phyloP scores from a whole-genome alignment of 2,797 vertebrate genomes.

The Tolypeutes matacus region DNA sequence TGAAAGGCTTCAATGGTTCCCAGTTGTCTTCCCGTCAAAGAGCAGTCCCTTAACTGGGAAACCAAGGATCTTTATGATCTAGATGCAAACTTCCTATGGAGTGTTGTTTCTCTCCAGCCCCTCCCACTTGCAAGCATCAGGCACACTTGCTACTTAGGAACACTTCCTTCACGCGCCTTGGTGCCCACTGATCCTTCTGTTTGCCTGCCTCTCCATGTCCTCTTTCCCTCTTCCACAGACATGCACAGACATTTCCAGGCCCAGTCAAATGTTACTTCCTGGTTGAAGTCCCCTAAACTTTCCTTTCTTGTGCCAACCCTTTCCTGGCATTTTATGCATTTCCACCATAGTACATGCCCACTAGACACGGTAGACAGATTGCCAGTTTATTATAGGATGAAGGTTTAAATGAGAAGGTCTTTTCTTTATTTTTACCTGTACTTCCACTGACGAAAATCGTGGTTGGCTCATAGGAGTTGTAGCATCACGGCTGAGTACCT shows the following conservation, averaged over 20 bases:
- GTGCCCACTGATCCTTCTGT: not conserved
- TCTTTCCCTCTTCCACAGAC: not conserved
- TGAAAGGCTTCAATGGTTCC: not conserved
- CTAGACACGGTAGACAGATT: not conserved
- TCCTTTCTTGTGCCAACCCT: not conserved
- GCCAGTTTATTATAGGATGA: not conserved
- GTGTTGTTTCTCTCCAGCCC: not conserved
- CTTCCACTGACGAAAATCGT: not conserved
- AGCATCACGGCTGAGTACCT: not conserved
- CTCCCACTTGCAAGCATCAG: not conserved
- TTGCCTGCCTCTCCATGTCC: not conserved
- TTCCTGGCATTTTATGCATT: not conserved
- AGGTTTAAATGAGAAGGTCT: not conserved
- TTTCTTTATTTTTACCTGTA: not conserved
- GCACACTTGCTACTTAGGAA: not conserved
- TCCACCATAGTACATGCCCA: not conserved
- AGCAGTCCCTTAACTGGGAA: not conserved
- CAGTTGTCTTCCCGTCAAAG: not conserved
- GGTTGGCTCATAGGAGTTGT: not conserved
- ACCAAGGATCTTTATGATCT: not conserved
- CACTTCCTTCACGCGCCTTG: not conserved
- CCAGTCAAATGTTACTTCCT: not conserved
- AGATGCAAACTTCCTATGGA: not conserved
- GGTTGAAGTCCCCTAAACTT: not conserved
- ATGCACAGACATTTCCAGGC: not conserved